These are phyloP conservation scores for Meliscaeva auricollis DNA, from an alignment of 2,888 invertebrate genomes.

Conservation along the genomic window DNA sequence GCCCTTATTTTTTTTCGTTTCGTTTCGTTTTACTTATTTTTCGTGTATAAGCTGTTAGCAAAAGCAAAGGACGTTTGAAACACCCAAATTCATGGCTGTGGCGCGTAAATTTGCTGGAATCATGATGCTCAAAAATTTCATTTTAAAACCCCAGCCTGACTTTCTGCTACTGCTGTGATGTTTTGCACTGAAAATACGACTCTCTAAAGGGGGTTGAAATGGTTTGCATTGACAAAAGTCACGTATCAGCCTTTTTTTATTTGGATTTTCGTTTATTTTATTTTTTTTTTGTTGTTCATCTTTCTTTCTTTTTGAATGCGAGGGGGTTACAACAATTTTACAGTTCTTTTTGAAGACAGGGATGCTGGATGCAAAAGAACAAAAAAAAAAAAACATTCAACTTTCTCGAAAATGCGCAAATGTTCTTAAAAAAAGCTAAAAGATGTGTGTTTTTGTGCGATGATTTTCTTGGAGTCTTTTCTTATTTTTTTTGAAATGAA, in stretches of 20 bases:
- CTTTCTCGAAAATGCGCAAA: slow-evolving; percentile 45
- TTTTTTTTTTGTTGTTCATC: neutral
- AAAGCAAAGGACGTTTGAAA: slow-evolving; percentile 9
- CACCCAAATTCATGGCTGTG: slow-evolving; percentile 60
- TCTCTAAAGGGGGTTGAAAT: slow-evolving; percentile 41
- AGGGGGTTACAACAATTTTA: slow-evolving; percentile 43
- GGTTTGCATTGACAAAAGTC: slow-evolving; percentile 70
- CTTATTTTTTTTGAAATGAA: neutral
- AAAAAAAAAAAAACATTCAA: neutral
- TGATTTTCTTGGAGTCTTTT: neutral
- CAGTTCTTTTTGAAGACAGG: slow-evolving; percentile 35
- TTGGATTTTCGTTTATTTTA: slow-evolving; percentile 26
- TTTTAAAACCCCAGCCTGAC: slow-evolving; percentile 63
- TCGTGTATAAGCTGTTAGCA: neutral
- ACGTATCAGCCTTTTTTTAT: slow-evolving; percentile 72
- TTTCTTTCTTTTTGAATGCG: neutral
- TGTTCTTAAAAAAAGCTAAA: slow-evolving; percentile 42
- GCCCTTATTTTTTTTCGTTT: slow-evolving; percentile 56
- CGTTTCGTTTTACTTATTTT: neutral
- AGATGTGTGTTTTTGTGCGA: slow-evolving; percentile 2
- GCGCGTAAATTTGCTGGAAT: slow-evolving; percentile 70
- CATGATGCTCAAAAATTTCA: slow-evolving; percentile 75
- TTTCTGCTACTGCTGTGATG: neutral
- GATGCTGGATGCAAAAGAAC: neutral
- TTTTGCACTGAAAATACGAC: slow-evolving; percentile 19